Conservation (phyloP, 2,113 vertebrate genomes). For the Microcebus lehilahytsara region DNA sequence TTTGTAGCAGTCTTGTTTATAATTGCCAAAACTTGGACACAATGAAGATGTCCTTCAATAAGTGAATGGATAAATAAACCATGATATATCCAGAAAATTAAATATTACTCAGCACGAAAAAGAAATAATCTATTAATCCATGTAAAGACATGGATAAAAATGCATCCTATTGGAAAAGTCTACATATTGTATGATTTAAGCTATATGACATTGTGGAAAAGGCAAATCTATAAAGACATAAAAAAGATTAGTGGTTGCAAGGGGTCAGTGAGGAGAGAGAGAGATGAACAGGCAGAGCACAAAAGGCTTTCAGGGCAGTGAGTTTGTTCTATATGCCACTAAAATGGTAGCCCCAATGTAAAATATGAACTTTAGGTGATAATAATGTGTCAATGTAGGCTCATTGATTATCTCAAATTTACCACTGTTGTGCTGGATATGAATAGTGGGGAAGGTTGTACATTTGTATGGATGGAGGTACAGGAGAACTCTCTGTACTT, state of each 20-base stretch:
- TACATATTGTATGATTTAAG: neutral
- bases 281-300: neutral
- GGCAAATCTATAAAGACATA: neutral
- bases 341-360: neutral
- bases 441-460: no score
- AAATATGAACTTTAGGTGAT: neutral
- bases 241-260: neutral
- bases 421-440: neutral
- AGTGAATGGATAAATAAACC: neutral
- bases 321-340: neutral
- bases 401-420: neutral
- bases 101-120: neutral
- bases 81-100: neutral
- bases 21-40: neutral
- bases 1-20: neutral
- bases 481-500: neutral
- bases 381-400: neutral
- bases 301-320: neutral
- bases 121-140: neutral
- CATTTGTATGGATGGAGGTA: neutral
- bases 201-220: neutral
- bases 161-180: neutral
- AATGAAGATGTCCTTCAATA: neutral
- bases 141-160: neutral
- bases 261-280: neutral